phyloP scores from a whole-genome alignment of 2,113 vertebrate species.

The Benitochromis conjunctus region DNA sequence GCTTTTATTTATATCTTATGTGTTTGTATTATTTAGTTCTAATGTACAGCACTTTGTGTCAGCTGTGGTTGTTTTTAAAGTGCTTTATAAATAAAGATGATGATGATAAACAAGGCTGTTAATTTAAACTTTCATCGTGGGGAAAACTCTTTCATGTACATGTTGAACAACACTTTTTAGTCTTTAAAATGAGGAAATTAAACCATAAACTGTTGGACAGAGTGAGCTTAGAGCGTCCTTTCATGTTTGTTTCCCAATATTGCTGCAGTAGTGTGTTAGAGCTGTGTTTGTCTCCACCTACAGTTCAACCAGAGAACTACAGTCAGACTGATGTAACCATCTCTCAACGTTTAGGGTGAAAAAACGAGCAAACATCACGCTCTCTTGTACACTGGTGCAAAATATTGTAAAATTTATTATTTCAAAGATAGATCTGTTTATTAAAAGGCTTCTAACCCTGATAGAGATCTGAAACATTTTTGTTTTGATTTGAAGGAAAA shows the following conservation, averaged over 20 bases:
- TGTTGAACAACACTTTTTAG: not conserved
- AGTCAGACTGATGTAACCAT: not conserved
- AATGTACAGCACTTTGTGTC: no score
- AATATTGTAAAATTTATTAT: not conserved
- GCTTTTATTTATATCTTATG: no score
- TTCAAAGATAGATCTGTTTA: not conserved
- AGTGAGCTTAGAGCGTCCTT: not conserved
- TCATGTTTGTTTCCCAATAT: not conserved
- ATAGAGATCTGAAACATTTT: not conserved
- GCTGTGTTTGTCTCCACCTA: slow-evolving; percentile 3
- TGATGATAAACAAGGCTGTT: not conserved
- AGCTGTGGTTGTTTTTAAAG: no score
- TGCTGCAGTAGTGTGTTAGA: not conserved
- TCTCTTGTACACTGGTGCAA: not conserved
- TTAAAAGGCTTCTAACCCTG: not conserved
- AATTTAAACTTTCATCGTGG: not conserved
- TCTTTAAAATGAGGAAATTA: not conserved
- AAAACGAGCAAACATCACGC: not conserved
- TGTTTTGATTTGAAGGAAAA: not conserved
- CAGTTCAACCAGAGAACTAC: slow-evolving; percentile 4
- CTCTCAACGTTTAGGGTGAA: not conserved
- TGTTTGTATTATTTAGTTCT: no score
- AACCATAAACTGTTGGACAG: not conserved
- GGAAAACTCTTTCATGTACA: not conserved
- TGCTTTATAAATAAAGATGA: no score